Evolutionary conservation across 2,797 vertebrate genomes (phyloP).

Genomic region (Rhincodon typus): DNA sequence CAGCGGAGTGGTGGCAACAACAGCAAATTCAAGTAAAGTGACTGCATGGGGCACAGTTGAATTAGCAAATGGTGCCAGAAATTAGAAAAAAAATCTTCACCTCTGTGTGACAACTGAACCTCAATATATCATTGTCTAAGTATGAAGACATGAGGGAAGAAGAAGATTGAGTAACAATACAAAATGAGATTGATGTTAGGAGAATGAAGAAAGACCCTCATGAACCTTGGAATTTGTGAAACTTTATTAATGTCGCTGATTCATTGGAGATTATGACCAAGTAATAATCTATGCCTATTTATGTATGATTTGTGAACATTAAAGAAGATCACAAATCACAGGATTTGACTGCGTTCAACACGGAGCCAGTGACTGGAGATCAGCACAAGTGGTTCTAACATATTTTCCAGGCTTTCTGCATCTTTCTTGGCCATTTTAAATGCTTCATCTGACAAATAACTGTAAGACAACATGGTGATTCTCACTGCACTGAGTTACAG

Average conservation of each 20-base stretch:
- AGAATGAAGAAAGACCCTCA: neutral
- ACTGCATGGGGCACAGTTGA: neutral
- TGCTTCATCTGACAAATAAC: neutral
- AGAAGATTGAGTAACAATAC: neutral
- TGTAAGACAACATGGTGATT: neutral
- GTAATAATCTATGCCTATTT: neutral
- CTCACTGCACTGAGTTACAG: neutral
- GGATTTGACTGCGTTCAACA: neutral
- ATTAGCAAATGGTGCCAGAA: neutral
- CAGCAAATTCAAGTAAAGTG: neutral
- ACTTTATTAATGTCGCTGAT: neutral
- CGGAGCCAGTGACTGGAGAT: neutral
- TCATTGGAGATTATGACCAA: neutral
- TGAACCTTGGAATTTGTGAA: neutral
- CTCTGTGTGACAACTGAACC: neutral
- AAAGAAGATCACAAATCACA: neutral
- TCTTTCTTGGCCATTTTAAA: neutral
- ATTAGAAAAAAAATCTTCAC: neutral
- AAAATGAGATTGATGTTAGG: neutral
- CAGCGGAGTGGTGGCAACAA: neutral
- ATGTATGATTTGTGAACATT: neutral
- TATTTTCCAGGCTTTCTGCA: neutral
- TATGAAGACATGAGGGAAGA: neutral
- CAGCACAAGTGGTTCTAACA: neutral
- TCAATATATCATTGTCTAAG: neutral